These are phyloP conservation scores for Exocentrus adspersus DNA, from an alignment of 2,888 invertebrate genomes.

Conservation along the genomic window DNA sequence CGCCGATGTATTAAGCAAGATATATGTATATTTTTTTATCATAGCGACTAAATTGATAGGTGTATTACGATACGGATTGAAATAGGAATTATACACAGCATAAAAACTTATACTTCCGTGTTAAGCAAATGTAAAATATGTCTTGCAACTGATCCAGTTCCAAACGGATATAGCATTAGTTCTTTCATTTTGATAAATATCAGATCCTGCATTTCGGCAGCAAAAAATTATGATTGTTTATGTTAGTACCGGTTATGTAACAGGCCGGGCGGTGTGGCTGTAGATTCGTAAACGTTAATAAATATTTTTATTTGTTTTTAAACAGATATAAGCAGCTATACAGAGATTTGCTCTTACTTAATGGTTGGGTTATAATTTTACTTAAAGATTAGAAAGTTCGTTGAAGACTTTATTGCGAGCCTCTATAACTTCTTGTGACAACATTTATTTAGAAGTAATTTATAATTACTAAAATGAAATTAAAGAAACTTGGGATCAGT, in stretches of 20 bases:
- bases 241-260: conserved; percentile 2
- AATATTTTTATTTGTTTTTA: no score
- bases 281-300: not conserved
- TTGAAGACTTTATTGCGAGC: not conserved
- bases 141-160: not conserved
- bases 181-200: conserved; percentile 3
- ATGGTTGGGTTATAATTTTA: not conserved
- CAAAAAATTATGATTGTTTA: not conserved
- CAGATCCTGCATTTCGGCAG: not conserved
- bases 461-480: no score
- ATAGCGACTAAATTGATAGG: not conserved
- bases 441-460: not conserved
- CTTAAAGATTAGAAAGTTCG: not conserved
- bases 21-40: not conserved
- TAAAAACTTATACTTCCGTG: conserved; percentile 1
- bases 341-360: not conserved
- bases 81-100: not conserved
- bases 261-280: no score
- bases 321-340: no score
- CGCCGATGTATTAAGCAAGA: not conserved
- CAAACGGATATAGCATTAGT: conserved; percentile 6
- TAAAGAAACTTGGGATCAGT: not conserved
- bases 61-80: not conserved
- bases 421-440: not conserved
- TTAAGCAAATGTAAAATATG: not conserved